These are phyloP conservation scores for Schmidtea mediterranea DNA, from an alignment of 1,140 invertebrate genomes.

Conservation along the genomic window DNA sequence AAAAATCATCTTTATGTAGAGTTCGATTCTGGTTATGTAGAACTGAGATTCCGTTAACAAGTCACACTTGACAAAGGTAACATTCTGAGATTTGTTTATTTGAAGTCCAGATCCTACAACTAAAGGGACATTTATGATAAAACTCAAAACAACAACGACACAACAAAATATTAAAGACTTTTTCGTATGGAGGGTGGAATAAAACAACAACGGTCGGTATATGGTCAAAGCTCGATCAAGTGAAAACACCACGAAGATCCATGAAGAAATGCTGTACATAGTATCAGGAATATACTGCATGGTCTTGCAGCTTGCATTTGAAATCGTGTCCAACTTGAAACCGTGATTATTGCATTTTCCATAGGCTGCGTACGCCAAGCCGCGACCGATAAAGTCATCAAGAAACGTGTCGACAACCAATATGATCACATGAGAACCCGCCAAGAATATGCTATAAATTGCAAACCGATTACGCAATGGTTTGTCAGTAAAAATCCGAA, in stretches of 20 bases:
- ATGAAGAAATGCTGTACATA: constrained; percentile 1
- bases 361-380: neutral
- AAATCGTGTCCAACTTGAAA: constrained; percentile 2
- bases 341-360: neutral
- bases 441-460: neutral
- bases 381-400: constrained; percentile 1
- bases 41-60: neutral
- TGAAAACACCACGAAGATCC: neutral
- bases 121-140: neutral
- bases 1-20: neutral
- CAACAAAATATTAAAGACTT: neutral
- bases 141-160: neutral
- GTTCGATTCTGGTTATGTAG: neutral
- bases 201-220: neutral
- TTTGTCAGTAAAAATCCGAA: neutral
- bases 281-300: neutral
- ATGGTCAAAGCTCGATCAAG: neutral
- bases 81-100: neutral
- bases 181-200: neutral
- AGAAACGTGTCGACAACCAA: neutral
- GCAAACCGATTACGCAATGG: neutral
- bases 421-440: neutral
- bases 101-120: neutral
- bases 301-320: neutral
- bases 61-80: neutral